Percentiles rank a stretch among this genome's conserved stretches.
These are phyloP conservation scores for Hydrotaea cyrtoneurina DNA, from an alignment of 2,888 invertebrate genomes.

Conservation along the genomic window DNA sequence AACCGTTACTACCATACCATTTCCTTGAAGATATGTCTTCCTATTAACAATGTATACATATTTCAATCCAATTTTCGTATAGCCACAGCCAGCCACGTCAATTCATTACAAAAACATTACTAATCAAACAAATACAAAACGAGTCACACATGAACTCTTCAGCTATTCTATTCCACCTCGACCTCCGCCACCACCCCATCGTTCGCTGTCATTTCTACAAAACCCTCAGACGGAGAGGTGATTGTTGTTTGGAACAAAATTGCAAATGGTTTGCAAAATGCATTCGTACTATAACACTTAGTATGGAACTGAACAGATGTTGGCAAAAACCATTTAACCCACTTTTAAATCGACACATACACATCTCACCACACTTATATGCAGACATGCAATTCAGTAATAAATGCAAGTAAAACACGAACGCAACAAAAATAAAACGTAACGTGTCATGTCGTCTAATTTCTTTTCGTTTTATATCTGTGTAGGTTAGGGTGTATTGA, in stretches of 20 bases:
- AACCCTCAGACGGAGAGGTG: background rate
- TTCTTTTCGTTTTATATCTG: too few species aligned
- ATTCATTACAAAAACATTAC: too few species aligned
- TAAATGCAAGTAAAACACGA: background rate
- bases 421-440: background rate
- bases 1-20: too few species aligned
- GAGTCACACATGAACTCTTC: too few species aligned
- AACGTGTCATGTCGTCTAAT: too few species aligned
- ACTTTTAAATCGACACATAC: background rate
- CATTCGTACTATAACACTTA: background rate
- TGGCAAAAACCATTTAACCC: background rate
- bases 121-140: too few species aligned
- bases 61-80: too few species aligned
- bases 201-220: background rate
- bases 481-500: too few species aligned
- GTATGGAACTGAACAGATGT: background rate
- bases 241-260: constrained; percentile 7
- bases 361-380: background rate
- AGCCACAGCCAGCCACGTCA: too few species aligned
- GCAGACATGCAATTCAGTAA: background rate
- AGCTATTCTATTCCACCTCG: too few species aligned
- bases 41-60: too few species aligned
- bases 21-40: too few species aligned
- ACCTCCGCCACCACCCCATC: background rate
- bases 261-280: background rate